A percentile compares a stretch with the other conserved stretches of the same genome.
These are phyloP conservation scores for Anthoptus insignis DNA, from an alignment of 2,888 invertebrate species.

Conservation along the genomic window DNA sequence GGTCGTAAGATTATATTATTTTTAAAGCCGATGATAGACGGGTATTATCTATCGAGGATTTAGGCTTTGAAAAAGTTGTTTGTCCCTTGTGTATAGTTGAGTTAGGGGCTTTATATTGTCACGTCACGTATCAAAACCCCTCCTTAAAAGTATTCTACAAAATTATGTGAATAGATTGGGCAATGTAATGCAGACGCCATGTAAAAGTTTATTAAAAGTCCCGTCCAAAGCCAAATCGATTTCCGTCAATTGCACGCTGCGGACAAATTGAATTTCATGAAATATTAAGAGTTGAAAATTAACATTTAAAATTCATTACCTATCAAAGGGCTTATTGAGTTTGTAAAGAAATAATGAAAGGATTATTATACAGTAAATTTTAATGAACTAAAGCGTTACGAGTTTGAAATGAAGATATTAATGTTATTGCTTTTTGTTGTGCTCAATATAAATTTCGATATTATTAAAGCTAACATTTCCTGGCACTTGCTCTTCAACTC, in stretches of 20 bases:
- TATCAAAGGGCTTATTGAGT: not conserved
- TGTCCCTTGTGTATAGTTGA: too few relatives aligned
- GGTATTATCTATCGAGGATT: too few relatives aligned
- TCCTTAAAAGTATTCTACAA: not conserved
- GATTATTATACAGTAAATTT: not conserved
- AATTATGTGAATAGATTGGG: too few relatives aligned
- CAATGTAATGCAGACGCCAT: not conserved
- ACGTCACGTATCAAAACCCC: not conserved
- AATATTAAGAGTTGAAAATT: constrained; percentile 1
- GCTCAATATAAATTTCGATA: not conserved
- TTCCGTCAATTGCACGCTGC: not conserved
- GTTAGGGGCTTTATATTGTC: too few relatives aligned
- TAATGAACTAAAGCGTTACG: not conserved
- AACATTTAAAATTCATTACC: not conserved
- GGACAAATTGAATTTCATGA: constrained; percentile 6
- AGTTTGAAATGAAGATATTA: not conserved
- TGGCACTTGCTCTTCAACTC: too few relatives aligned
- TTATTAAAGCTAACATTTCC: too few relatives aligned
- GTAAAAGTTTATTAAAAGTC: constrained; percentile 9
- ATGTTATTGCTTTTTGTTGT: not conserved
- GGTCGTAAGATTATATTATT: too few relatives aligned
- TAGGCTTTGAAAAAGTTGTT: too few relatives aligned
- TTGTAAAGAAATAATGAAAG: not conserved
- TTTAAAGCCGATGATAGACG: too few relatives aligned
- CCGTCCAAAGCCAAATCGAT: not conserved